Evolutionary conservation across 2,113 vertebrate genomes (phyloP).

Genomic region (Etia nguti): DNA sequence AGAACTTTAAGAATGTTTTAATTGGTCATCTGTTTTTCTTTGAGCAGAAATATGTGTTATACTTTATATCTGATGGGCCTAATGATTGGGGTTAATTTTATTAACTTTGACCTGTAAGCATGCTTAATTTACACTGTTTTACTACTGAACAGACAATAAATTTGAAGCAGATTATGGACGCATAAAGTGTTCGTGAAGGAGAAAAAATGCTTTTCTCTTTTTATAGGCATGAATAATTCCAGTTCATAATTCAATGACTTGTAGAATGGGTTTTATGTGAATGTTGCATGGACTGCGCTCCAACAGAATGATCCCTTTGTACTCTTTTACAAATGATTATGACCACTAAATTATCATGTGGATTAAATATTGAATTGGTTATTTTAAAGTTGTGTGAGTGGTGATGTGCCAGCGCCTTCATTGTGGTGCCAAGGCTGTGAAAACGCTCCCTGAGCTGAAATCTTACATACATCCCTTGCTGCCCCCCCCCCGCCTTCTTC

Average conservation of each 20-base stretch:
- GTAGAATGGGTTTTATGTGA: not conserved
- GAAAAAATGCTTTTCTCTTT: not conserved
- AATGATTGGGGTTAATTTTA: not conserved
- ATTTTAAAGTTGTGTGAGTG: conserved; percentile 28
- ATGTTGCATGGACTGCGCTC: conserved; percentile 5
- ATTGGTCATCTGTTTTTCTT: not conserved
- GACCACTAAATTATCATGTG: not conserved
- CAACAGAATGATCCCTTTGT: not conserved
- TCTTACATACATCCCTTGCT: conserved; percentile 58
- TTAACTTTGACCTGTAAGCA: not conserved
- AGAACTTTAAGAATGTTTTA: not conserved
- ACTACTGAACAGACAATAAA: not conserved
- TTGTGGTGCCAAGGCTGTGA: not conserved
- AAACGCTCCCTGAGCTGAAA: conserved; percentile 24
- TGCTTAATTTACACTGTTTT: not conserved
- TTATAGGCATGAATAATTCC: not conserved
- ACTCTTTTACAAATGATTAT: conserved; percentile 1
- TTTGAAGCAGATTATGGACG: not conserved
- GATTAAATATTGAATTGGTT: conserved; percentile 49
- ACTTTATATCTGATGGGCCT: not conserved
- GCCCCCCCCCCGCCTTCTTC: not conserved
- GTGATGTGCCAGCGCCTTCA: conserved; percentile 7
- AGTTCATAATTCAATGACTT: conserved; percentile 1
- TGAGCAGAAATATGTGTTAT: not conserved
- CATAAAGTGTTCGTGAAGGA: not conserved